phyloP scores from a whole-genome alignment of 2,113 vertebrate genomes.

The Lipophrys pholis region DNA sequence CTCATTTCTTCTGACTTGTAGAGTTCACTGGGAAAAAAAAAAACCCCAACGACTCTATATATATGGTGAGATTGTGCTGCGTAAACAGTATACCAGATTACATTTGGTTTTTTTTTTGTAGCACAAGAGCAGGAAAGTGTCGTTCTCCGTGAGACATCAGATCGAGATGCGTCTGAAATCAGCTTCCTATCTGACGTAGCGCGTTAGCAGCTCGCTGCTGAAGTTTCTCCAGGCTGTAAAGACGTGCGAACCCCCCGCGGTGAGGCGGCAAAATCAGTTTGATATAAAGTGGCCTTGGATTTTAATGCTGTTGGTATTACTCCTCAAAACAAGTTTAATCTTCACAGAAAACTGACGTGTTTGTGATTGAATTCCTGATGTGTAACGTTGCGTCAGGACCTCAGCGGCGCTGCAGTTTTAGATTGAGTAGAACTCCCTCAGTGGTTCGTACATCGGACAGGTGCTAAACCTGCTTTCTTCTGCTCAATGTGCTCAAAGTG shows the following conservation, averaged over 20 bases:
- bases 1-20: no score
- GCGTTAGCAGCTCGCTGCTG: conserved; percentile 33
- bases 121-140: conserved; percentile 8
- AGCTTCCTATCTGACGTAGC: conserved; percentile 27
- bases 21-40: no score
- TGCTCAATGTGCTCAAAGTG: conserved; percentile 13
- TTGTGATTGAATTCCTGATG: conserved; percentile 19
- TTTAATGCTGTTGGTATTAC: conserved; percentile 38
- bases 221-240: conserved; percentile 21
- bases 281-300: conserved; percentile 41
- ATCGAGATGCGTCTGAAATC: conserved; percentile 25
- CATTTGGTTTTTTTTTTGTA: not conserved
- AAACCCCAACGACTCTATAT: no score
- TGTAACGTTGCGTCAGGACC: conserved; percentile 18
- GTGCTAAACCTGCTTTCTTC: conserved; percentile 36
- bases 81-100: not conserved
- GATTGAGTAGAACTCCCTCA: conserved; percentile 12
- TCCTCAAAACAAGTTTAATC: conserved; percentile 54
- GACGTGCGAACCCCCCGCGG: conserved; percentile 25
- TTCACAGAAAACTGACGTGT: conserved; percentile 34
- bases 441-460: conserved; percentile 29
- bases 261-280: conserved; percentile 44
- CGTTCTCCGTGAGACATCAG: conserved; percentile 5
- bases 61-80: no score
- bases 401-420: not conserved